phyloP scores from a whole-genome alignment of 2,888 invertebrate genomes.

The Ophion obscuratus region DNA sequence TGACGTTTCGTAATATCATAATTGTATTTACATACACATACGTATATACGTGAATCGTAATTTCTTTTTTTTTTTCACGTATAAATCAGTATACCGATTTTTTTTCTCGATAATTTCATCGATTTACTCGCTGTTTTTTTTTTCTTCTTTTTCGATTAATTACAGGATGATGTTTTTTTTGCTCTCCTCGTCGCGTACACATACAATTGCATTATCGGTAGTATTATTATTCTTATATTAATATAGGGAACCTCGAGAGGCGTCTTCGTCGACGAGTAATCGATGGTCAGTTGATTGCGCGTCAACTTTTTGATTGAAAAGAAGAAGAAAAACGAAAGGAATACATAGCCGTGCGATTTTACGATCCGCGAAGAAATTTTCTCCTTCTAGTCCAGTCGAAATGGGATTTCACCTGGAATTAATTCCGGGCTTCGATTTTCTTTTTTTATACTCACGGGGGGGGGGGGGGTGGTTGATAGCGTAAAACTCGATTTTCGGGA shows the following conservation, averaged over 20 bases:
- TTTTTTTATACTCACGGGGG: too few relatives aligned
- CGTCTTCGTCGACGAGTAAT: conserved; percentile 47
- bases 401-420: too few relatives aligned
- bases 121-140: conserved; percentile 3
- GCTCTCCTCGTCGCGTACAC: neutral
- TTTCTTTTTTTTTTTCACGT: conserved; percentile 46
- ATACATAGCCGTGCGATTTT: too few relatives aligned
- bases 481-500: too few relatives aligned
- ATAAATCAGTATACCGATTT: conserved; percentile 58
- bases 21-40: conserved; percentile 75
- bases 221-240: conserved; percentile 15
- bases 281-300: conserved; percentile 49
- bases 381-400: too few relatives aligned
- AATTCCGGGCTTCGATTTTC: too few relatives aligned
- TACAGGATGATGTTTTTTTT: conserved; percentile 27
- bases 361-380: too few relatives aligned
- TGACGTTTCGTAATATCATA: conserved; percentile 76
- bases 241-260: conserved; percentile 25
- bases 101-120: neutral
- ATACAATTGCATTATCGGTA: neutral
- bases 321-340: neutral
- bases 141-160: conserved; percentile 39
- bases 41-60: conserved; percentile 56
- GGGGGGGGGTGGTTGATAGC: too few relatives aligned
- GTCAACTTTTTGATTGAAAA: conserved; percentile 38